Evolutionary conservation across 2,113 vertebrate genomes (phyloP).

Genomic region (Ammodramus savannarum): DNA sequence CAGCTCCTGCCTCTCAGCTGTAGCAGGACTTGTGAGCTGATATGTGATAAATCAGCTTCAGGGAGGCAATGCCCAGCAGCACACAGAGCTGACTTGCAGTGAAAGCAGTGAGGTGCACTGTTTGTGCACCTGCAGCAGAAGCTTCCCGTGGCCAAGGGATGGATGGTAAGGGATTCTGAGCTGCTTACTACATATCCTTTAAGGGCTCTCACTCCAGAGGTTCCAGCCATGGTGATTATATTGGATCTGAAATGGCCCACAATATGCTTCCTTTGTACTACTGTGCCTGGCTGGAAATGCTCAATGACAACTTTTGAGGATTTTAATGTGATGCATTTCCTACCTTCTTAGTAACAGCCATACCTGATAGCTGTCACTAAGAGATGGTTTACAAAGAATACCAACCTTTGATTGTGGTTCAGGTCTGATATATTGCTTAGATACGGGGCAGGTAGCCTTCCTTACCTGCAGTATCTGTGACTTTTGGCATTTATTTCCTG

Average conservation of each 20-base stretch:
- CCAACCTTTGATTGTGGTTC: not conserved
- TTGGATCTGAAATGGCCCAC: not conserved
- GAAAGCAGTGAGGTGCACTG: not conserved
- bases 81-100: not conserved
- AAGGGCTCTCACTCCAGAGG: not conserved
- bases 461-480: not conserved
- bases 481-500: constrained; percentile 5
- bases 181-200: not conserved
- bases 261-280: not conserved
- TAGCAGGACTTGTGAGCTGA: not conserved
- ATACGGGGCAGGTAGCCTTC: not conserved
- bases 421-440: not conserved
- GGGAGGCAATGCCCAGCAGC: not conserved
- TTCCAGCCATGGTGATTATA: not conserved
- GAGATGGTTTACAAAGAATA: not conserved
- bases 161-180: not conserved
- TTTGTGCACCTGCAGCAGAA: not conserved
- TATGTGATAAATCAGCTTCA: not conserved
- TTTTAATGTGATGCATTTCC: not conserved
- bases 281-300: not conserved
- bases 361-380: not conserved
- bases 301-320: not conserved
- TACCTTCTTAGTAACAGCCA: not conserved
- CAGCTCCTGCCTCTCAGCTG: not conserved
- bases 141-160: not conserved